Evolutionary conservation across 2,113 vertebrate genomes (phyloP).

Genomic region (Psammodynastes pulverulentus): DNA sequence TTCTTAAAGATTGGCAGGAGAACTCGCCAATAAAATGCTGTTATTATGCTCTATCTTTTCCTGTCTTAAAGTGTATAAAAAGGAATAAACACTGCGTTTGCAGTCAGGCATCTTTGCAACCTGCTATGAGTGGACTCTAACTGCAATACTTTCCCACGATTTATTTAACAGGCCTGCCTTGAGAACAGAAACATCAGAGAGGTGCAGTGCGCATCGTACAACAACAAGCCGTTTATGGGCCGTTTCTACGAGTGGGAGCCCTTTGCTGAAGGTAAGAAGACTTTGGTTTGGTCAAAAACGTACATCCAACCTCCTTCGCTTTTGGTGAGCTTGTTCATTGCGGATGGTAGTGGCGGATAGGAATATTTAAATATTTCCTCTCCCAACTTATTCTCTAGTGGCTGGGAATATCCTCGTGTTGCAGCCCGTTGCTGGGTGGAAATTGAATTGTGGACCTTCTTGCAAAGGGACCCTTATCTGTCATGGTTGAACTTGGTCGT

Average conservation of each 20-base stretch:
- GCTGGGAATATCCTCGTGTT: neutral
- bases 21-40: too few species aligned
- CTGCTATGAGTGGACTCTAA: too few species aligned
- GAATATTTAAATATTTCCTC: neutral
- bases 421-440: neutral
- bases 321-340: neutral
- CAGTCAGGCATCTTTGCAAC: too few species aligned
- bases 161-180: slow-evolving; percentile 78
- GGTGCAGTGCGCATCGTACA: slow-evolving; percentile 89
- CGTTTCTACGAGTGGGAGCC: slow-evolving; percentile 94
- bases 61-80: too few species aligned
- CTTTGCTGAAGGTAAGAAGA: slow-evolving; percentile 87
- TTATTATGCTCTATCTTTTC: too few species aligned
- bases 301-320: neutral
- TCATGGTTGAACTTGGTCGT: neutral
- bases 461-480: neutral
- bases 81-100: too few species aligned
- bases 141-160: too few species aligned
- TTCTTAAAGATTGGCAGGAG: too few species aligned
- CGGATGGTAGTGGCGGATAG: neutral
- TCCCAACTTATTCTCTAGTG: neutral
- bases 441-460: neutral
- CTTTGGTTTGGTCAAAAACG: neutral
- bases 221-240: slow-evolving; percentile 95
- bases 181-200: slow-evolving; percentile 82